A percentile compares a stretch with the other conserved stretches of the same genome.
Conservation (phyloP, 2,797 vertebrate genomes). For the Rhincodon typus region DNA sequence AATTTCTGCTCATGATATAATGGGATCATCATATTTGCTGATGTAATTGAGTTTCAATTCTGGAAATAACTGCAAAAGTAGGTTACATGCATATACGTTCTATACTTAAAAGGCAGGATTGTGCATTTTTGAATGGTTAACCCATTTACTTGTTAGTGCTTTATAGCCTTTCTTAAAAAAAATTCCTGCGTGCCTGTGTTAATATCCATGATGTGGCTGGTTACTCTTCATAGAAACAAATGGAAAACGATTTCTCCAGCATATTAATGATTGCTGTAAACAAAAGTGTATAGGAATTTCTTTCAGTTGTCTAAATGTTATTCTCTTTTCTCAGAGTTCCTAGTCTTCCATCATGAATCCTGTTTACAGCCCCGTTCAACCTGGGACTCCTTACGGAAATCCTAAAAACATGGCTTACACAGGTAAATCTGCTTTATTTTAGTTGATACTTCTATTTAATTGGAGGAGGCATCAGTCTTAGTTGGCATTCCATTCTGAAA, state of each 20-base stretch:
- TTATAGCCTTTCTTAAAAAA: background rate
- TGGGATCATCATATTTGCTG: too few species aligned
- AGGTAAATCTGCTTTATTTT: slow-evolving; percentile 60
- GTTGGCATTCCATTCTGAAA: background rate
- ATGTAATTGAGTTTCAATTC: background rate
- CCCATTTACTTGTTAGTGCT: background rate
- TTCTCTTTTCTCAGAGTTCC: slow-evolving; percentile 69
- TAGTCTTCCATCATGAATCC: slow-evolving; percentile 92
- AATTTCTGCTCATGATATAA: background rate
- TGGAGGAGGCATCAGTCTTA: background rate
- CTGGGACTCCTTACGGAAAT: slow-evolving; percentile 92
- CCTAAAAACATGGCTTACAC: slow-evolving; percentile 96
- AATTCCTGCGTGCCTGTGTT: background rate
- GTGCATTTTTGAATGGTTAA: background rate
- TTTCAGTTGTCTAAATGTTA: slow-evolving; percentile 33
- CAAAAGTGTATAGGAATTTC: background rate
- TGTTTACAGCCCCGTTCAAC: slow-evolving; percentile 96
- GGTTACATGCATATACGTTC: background rate
- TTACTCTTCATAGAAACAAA: too few species aligned
- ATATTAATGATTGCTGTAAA: background rate
- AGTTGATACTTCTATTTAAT: background rate
- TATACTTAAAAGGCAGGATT: background rate
- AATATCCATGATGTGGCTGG: background rate
- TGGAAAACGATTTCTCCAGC: background rate
- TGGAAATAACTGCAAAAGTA: background rate